A percentile compares a stretch with the other conserved stretches of the same genome.
Evolutionary conservation across 1,140 invertebrate species (phyloP).

Genomic region (Steinernema feltiae): DNA sequence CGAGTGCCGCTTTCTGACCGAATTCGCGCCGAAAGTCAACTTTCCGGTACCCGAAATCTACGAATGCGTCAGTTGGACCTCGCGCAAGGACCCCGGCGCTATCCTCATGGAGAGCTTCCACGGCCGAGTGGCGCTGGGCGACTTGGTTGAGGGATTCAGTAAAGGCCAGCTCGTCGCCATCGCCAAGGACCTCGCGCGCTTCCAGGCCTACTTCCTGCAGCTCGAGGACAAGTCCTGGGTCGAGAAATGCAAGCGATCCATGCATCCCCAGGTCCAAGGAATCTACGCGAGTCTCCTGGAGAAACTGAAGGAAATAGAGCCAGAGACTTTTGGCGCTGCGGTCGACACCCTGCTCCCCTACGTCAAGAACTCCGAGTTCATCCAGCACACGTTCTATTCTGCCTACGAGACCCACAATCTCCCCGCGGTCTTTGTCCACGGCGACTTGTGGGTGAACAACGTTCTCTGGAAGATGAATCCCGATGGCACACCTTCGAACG

Average conservation of each 20-base stretch:
- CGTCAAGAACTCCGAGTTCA: constrained; percentile 5
- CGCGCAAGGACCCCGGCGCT: not conserved
- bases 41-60: not conserved
- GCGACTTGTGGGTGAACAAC: constrained; percentile 20
- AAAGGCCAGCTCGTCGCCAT: constrained; percentile 1
- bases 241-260: not conserved
- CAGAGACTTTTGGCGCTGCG: not conserved
- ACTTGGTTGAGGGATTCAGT: constrained; percentile 14
- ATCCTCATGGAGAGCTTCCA: constrained; percentile 19
- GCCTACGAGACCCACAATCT: constrained; percentile 8
- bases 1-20: constrained; percentile 7
- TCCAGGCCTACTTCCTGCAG: constrained; percentile 21
- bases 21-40: not conserved
- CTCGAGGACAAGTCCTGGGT: constrained; percentile 4
- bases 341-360: constrained; percentile 1
- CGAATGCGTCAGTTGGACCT: constrained; percentile 9
- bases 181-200: constrained; percentile 13
- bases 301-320: constrained; percentile 8
- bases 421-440: constrained; percentile 16
- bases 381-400: not conserved
- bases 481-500: not conserved
- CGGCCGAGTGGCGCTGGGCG: not conserved
- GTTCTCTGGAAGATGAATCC: constrained; percentile 16
- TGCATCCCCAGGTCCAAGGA: not conserved
- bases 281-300: not conserved